Conservation (phyloP, 2,888 invertebrate species). For the Cinara cedri region DNA sequence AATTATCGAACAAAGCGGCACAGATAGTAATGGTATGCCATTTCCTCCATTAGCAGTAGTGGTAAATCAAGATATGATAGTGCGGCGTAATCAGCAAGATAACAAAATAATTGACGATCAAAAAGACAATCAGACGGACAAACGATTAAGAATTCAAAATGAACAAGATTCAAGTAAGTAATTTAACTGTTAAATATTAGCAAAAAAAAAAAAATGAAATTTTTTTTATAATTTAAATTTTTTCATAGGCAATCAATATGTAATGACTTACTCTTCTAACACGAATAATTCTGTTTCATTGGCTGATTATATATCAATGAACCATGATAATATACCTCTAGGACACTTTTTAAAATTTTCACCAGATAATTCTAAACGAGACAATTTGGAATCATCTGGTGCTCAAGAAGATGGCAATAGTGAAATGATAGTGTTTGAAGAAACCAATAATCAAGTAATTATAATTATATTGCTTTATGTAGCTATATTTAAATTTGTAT, state of each 20-base stretch:
- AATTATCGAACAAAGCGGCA: constrained; percentile 61
- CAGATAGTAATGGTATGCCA: constrained; percentile 62
- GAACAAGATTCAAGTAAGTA: constrained; percentile 51
- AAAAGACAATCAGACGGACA: constrained; percentile 55
- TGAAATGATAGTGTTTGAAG: constrained; percentile 44
- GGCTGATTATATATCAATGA: constrained; percentile 55
- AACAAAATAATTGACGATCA: constrained; percentile 52
- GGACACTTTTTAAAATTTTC: constrained; percentile 73
- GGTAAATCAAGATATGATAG: constrained; percentile 60
- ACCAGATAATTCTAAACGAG: constrained; percentile 67
- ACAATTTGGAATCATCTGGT: constrained; percentile 59
- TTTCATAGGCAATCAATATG: constrained; percentile 49
- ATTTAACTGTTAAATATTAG: not conserved
- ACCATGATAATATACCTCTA: constrained; percentile 63
- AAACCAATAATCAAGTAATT: constrained; percentile 47
- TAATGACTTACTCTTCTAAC: constrained; percentile 51
- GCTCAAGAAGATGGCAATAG: constrained; percentile 43
- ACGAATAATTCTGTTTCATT: constrained; percentile 47
- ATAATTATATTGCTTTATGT: constrained; percentile 62
- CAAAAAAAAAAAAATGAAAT: not conserved
- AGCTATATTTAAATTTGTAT: not conserved
- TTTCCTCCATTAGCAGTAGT: constrained; percentile 61
- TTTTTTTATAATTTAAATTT: not conserved
- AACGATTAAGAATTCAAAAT: constrained; percentile 55
- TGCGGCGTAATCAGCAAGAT: constrained; percentile 57